A percentile compares a stretch with the other conserved stretches of the same genome.
Evolutionary conservation across 2,113 vertebrate genomes (phyloP).

Genomic region (Cettia cetti): DNA sequence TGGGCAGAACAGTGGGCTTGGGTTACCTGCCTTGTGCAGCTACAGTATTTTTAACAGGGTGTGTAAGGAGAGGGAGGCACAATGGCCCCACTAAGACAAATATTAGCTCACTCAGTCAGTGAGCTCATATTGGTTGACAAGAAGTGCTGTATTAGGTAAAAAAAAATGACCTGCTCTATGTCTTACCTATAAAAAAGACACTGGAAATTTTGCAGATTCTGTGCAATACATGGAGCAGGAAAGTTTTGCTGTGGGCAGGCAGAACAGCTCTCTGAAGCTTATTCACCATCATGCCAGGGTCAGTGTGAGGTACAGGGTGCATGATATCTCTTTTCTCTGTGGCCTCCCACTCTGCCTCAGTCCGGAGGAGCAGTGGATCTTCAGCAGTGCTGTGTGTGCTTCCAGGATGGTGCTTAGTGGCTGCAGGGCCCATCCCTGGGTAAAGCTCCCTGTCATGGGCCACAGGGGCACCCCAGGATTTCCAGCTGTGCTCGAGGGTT

Average conservation of each 20-base stretch:
- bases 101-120: background rate
- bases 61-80: background rate
- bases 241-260: background rate
- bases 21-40: background rate
- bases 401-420: rapidly evolving
- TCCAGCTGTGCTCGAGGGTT: background rate
- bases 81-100: background rate
- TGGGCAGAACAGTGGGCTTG: background rate
- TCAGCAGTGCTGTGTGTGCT: background rate
- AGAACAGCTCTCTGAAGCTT: background rate
- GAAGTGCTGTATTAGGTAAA: background rate
- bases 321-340: background rate
- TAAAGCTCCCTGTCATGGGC: rapidly evolving
- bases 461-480: background rate
- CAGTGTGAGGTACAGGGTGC: background rate
- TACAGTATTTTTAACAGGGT: background rate
- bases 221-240: background rate
- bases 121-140: background rate
- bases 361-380: background rate
- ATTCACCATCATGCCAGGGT: background rate
- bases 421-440: background rate
- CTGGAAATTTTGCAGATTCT: background rate
- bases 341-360: background rate
- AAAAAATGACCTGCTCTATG: background rate
- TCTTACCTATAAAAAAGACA: background rate